phyloP scores from a whole-genome alignment of 2,113 vertebrate species.

The Proterorhinus semilunaris region DNA sequence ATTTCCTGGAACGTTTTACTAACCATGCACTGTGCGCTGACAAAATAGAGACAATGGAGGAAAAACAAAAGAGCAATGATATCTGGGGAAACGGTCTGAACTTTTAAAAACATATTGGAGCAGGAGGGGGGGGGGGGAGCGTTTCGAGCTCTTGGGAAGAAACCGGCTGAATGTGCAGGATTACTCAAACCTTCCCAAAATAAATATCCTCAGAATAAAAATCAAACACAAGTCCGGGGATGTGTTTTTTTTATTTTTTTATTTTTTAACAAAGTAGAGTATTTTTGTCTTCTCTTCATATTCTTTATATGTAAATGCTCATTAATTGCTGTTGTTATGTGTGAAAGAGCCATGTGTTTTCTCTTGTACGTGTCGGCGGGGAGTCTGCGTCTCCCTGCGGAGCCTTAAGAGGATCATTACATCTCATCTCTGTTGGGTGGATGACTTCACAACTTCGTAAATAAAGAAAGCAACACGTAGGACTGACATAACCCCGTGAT shows the following conservation, averaged over 20 bases:
- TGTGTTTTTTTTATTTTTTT: no score
- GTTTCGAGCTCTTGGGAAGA: no score
- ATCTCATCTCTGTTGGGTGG: background rate
- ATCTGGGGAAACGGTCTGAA: no score
- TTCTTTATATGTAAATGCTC: background rate
- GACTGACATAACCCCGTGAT: no score
- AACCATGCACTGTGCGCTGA: background rate
- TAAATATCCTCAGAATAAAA: background rate
- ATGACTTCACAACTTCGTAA: background rate
- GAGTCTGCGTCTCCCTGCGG: background rate
- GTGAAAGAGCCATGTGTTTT: constrained; percentile 8
- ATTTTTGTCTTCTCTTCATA: background rate
- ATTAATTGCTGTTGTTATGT: constrained; percentile 3
- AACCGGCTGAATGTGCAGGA: no score
- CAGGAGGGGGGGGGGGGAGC: no score
- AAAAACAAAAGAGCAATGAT: background rate
- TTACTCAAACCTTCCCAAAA: no score
- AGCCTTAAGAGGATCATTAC: constrained; percentile 11
- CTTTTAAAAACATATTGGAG: no score
- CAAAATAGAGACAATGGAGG: no score
- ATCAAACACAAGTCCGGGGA: background rate
- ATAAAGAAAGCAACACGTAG: background rate
- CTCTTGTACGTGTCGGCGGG: background rate
- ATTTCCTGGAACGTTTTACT: background rate
- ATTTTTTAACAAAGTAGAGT: no score